These are phyloP conservation scores for Maccullochella peelii DNA, from an alignment of 2,113 vertebrate species.

Conservation along the genomic window DNA sequence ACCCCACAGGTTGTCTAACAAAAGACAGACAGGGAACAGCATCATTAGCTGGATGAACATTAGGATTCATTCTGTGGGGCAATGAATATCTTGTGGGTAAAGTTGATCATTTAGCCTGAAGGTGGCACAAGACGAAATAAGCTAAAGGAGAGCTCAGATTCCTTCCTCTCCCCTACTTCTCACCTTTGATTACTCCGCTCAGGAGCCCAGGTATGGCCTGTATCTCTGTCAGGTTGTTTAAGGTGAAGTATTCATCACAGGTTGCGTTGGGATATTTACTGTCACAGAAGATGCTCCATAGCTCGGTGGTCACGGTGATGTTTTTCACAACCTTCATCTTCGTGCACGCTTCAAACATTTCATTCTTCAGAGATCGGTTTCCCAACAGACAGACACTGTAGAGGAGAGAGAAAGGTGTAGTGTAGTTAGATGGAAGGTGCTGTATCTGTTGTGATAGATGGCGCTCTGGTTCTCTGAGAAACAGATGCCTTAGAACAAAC, in stretches of 20 bases:
- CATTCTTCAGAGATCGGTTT: conserved; percentile 87
- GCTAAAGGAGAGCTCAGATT: neutral
- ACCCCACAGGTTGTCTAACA: conserved; percentile 92
- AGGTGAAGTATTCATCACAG: conserved; percentile 89
- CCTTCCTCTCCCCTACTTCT: conserved; percentile 17
- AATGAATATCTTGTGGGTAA: neutral
- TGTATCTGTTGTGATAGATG: neutral
- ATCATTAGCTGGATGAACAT: neutral
- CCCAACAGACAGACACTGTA: conserved; percentile 92
- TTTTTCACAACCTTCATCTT: conserved; percentile 83
- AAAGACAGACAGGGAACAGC: conserved; percentile 10
- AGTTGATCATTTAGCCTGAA: neutral
- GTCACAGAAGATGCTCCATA: conserved; percentile 89
- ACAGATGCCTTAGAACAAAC: neutral
- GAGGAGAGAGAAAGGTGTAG: neutral
- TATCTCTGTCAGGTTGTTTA: conserved; percentile 90
- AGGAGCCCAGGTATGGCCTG: conserved; percentile 90
- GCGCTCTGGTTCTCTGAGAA: neutral
- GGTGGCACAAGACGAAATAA: too few species aligned
- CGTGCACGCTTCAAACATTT: conserved; percentile 84
- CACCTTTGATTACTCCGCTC: conserved; percentile 89
- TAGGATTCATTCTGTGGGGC: neutral
- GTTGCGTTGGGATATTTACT: conserved; percentile 73
- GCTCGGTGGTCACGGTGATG: conserved; percentile 71
- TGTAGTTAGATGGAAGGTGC: neutral